phyloP scores from a whole-genome alignment of 2,113 vertebrate species.

The Heptranchias perlo region DNA sequence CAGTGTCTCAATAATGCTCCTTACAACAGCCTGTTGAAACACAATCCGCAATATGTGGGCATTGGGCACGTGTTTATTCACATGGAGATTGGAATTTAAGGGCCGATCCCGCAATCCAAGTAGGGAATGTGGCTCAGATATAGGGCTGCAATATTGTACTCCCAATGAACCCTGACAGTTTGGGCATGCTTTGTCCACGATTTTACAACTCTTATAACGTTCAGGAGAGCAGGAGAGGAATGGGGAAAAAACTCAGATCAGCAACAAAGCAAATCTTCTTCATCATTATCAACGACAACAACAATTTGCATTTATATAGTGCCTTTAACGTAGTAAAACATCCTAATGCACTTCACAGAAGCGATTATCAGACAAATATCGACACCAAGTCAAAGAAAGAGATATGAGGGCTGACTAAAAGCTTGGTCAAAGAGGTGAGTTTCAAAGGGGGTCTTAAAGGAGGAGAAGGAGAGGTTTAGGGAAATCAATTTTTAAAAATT shows the following conservation, averaged over 20 bases:
- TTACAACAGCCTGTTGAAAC: neutral
- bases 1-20: conserved; percentile 5
- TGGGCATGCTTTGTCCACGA: neutral
- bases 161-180: neutral
- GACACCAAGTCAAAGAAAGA: neutral
- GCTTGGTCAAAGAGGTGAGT: neutral
- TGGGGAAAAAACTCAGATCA: neutral
- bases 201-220: neutral
- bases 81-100: neutral
- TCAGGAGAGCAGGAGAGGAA: neutral
- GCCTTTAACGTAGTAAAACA: too few relatives aligned
- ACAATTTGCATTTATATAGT: neutral
- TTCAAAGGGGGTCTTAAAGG: neutral
- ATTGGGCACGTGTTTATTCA: neutral
- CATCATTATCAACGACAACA: neutral
- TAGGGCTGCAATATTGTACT: neutral
- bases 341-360: too few relatives aligned
- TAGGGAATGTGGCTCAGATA: neutral
- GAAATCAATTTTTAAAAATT: neutral
- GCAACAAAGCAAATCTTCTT: neutral
- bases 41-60: neutral
- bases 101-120: neutral
- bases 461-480: neutral
- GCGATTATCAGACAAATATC: neutral
- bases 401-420: neutral